A percentile compares a stretch with the other conserved stretches of the same genome.
Evolutionary conservation across 37 sponge, comb jelly and placozoan genomes (phyloP).

Genomic region (Bolinopsis microptera): DNA sequence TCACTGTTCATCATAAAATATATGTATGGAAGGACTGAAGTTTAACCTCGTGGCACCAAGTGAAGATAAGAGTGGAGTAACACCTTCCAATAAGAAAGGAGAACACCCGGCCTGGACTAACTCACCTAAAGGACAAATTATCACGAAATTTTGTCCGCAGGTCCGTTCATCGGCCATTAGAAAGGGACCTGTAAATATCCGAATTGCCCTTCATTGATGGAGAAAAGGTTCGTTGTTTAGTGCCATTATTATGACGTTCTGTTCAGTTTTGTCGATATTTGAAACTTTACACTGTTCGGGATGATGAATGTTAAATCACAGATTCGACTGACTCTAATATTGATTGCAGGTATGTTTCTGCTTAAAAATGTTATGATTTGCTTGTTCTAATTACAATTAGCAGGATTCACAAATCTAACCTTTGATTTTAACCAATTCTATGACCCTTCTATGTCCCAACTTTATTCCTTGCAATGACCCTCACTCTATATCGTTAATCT

Average conservation of each 20-base stretch:
- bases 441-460: no score
- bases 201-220: neutral
- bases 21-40: no score
- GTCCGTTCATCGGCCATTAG: neutral
- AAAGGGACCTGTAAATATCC: neutral
- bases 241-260: neutral
- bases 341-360: neutral
- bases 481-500: no score
- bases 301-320: neutral
- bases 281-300: neutral
- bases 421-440: no score
- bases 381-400: no score
- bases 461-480: no score
- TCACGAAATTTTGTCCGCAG: neutral
- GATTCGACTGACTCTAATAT: neutral
- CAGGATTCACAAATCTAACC: no score
- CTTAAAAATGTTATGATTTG: no score
- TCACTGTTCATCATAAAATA: no score
- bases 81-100: neutral
- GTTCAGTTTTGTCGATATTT: neutral
- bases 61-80: neutral
- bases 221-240: neutral
- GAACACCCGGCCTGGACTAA: no score
- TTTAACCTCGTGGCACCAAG: neutral
- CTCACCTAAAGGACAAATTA: neutral